Evolutionary conservation across 2,797 vertebrate genomes (phyloP), one percentile per base, ranked within the genome.

Genomic region (Molossus alvarezi): DNA sequence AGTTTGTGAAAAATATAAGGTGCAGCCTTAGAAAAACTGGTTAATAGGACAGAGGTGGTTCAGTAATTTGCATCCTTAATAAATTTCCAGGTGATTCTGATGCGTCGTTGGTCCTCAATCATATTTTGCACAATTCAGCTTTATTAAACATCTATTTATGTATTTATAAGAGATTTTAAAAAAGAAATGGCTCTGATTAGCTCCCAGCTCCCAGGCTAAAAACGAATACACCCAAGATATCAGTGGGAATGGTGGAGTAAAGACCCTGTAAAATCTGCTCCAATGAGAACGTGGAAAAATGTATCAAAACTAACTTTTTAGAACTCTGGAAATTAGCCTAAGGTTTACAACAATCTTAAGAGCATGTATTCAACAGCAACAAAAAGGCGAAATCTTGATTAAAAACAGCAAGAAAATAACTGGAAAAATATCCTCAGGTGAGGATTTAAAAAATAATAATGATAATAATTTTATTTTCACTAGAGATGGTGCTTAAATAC

Each of bases 401-500:
- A 83, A 83, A 58, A 58, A 75, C 4, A 77, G 55, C 64, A 82
- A 90, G 23, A 45, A 45, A 6, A 45, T 45, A 45, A 45, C 4
- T 45, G 41, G 41, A 45, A 45, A 45, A 45, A 45, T 45, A 45
- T 45, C 41, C 41, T 45, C 6, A 3, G 41, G 41, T 45, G 41
- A 45, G 41, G 41, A 45, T 45, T 45, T 45, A 45, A 45, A 45
- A 45, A 45, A 45, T 45, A 45, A 45, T 45, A 45, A 45, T 45
- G 41, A 45, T 45, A 81, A 45, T 67, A 1, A 65, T 45, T 87
- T 88, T 13, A 92, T 91, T 94, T 90, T 33, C n/a, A 90, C 57
- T 85, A 76, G 51, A 90, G 60, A 65, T 88, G 10, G 27, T 85
- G 41, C 37, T 72, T 92, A 96, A 55, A 80, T 25, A 71, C 37